phyloP scores from a whole-genome alignment of 2,888 invertebrate species.

The Physocephala rufipes region DNA sequence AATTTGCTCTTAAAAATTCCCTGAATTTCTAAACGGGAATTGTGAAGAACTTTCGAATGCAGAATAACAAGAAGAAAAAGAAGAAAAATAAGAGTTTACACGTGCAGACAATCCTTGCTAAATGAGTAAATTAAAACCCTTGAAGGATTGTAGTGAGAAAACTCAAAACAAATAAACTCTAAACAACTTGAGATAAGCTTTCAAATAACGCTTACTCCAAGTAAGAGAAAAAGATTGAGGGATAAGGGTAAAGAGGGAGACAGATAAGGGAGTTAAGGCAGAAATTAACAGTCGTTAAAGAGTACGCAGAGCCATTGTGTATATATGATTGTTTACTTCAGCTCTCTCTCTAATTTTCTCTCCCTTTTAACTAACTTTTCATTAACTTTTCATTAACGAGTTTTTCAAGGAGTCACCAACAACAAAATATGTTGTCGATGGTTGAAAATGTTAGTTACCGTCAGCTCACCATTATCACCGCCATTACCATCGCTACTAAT shows the following conservation, averaged over 20 bases:
- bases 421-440: neutral
- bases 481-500: too few relatives aligned
- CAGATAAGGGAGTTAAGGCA: too few relatives aligned
- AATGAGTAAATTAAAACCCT: neutral
- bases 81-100: too few relatives aligned
- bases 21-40: too few relatives aligned
- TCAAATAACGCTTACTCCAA: too few relatives aligned
- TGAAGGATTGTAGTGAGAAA: neutral
- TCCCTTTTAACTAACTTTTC: too few relatives aligned
- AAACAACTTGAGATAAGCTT: neutral
- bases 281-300: neutral
- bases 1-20: too few relatives aligned
- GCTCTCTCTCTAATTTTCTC: conserved; percentile 11
- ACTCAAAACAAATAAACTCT: neutral
- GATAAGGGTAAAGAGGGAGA: too few relatives aligned
- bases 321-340: conserved; percentile 12
- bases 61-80: too few relatives aligned
- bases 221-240: too few relatives aligned
- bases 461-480: conserved; percentile 8
- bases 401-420: conserved; percentile 35
- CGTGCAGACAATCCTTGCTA: too few relatives aligned
- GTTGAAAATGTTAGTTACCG: neutral
- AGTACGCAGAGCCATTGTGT: neutral
- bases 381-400: conserved; percentile 38
- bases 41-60: too few relatives aligned